Base-by-base conservation (phyloP, 2,113 vertebrate genomes). In the Poeciliopsis occidentalis region DNA sequence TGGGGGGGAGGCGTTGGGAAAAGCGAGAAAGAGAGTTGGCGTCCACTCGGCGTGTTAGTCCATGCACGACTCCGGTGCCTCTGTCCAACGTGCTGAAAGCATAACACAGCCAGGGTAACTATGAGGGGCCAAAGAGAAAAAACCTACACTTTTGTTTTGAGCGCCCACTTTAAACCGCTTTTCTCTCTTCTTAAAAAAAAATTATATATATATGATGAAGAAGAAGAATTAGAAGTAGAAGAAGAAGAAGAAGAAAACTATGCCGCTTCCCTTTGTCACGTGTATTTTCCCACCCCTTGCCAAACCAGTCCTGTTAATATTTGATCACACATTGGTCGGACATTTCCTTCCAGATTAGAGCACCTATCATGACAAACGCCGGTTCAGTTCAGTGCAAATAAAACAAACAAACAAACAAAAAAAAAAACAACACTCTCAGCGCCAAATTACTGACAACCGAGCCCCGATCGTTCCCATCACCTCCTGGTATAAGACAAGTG, bases 1-100 rank as follows among this genome's bases (percentile, higher is more conserved):
- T n/a, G 89, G 30, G 1, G 29, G 29, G 29, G 29, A 2, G 29
- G 29, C 29, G 87, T 85, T 88, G 88, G 89, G 87, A 91, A 92
- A 86, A 91, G n/a, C n/a, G 90, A 88, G 92, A 89, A 84, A 88
- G 88, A 88, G 91, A 92, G 87, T 94, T 91, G 91, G 91, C 90
- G 92, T 95, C 94, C 94, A 89, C 84, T 90, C 89, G 90, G 90
- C 75, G 89, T 88, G 87, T 93, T 92, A 93, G 92, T 95, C 94
- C 93, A 93, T 93, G 88, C 90, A 91, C 92, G 90, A 91, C 93
- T 94, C 92, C 91, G 79, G 90, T 93, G 96, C 91, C 95, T 95
- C 97, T 98, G 95, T 98, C 97, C 96, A 95, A 94, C 95, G 97
- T 98, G 91, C 96, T 97, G 96, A 96, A 96, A 95, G 91, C 94